phyloP scores from a whole-genome alignment of 1,140 invertebrate species.

The Bombyx mandarina region DNA sequence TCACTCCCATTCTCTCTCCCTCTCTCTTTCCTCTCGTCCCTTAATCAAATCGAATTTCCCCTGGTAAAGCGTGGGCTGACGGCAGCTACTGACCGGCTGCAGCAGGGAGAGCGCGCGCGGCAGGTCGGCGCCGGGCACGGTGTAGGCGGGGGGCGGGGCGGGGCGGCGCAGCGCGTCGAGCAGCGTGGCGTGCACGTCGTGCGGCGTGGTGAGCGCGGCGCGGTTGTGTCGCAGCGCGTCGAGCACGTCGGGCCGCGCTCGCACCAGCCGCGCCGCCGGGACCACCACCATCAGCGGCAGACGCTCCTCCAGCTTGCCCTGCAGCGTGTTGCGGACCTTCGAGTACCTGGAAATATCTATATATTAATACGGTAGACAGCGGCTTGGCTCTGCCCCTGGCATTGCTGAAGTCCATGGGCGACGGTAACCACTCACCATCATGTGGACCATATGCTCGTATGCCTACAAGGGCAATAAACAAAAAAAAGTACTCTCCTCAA shows the following conservation, averaged over 20 bases:
- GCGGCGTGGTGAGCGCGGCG: conserved; percentile 82
- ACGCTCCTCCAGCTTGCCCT: conserved; percentile 92
- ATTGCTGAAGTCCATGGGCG: too few relatives aligned
- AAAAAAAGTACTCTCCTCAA: too few relatives aligned
- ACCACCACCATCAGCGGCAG: conserved; percentile 87
- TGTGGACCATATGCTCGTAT: too few relatives aligned
- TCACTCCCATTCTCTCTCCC: too few relatives aligned
- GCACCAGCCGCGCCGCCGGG: conserved; percentile 80
- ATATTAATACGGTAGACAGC: too few relatives aligned
- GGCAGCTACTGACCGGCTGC: conserved; percentile 71
- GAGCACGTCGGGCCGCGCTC: conserved; percentile 73
- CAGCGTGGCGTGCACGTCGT: conserved; percentile 84
- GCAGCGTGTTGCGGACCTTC: conserved; percentile 84
- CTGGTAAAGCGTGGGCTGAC: too few relatives aligned
- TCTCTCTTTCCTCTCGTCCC: too few relatives aligned
- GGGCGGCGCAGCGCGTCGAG: conserved; percentile 74
- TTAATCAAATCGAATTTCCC: too few relatives aligned
- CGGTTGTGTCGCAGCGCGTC: conserved; percentile 79
- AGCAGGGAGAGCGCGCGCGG: conserved; percentile 80
- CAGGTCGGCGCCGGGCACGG: conserved; percentile 64
- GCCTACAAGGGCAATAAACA: too few relatives aligned
- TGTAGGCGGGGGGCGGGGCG: conserved; percentile 25
- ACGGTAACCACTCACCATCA: too few relatives aligned
- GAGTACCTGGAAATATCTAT: conserved; percentile 82
- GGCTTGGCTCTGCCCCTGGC: too few relatives aligned